Conservation (phyloP, 2,888 invertebrate species). For the Creontiades dilutus region DNA sequence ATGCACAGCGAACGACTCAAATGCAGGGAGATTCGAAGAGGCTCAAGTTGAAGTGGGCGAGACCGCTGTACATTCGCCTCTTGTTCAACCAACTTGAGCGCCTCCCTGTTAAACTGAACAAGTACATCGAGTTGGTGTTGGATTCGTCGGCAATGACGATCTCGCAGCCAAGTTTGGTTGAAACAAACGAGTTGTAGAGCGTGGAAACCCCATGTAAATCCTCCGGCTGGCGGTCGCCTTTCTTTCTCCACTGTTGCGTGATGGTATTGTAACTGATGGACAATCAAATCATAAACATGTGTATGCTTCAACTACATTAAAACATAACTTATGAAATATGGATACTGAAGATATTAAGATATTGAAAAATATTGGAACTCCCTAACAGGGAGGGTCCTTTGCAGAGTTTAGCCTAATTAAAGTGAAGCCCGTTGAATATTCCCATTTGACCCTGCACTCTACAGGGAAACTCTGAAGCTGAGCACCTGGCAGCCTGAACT, state of each 20-base stretch:
- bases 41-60: constrained; percentile 48
- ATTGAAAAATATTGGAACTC: no score
- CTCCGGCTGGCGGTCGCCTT: constrained; percentile 30
- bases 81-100: constrained; percentile 43
- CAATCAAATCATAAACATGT: background rate
- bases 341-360: no score
- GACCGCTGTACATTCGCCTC: constrained; percentile 31
- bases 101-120: constrained; percentile 31
- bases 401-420: no score
- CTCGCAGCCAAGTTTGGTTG: constrained; percentile 47
- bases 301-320: no score
- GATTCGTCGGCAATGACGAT: constrained; percentile 42
- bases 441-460: no score
- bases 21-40: constrained; percentile 13
- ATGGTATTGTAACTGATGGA: constrained; percentile 42
- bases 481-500: no score
- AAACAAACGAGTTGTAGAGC: constrained; percentile 37
- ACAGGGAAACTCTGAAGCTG: no score
- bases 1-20: background rate
- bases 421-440: no score
- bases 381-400: no score
- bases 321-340: no score
- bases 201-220: background rate
- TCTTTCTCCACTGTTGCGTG: constrained; percentile 31
- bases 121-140: constrained; percentile 13